A percentile compares a stretch with the other conserved stretches of the same genome.
phyloP scores from a whole-genome alignment of 2,797 vertebrate species.

The Ispidina lecontei region DNA sequence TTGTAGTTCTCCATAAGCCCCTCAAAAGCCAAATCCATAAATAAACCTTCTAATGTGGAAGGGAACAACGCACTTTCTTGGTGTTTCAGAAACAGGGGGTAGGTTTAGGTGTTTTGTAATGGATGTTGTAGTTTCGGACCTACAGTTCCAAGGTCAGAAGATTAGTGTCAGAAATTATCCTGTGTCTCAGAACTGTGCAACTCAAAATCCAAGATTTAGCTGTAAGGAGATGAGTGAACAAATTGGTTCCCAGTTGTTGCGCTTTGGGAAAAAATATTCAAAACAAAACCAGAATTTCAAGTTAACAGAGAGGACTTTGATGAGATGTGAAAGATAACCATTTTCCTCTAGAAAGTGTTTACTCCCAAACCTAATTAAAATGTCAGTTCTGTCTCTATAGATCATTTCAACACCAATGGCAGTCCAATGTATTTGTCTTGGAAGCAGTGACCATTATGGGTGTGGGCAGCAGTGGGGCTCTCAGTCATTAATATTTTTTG shows the following conservation, averaged over 20 bases:
- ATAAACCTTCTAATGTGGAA: background rate
- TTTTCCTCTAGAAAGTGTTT: conserved; percentile 35
- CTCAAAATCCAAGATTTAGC: background rate
- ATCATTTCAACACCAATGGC: background rate
- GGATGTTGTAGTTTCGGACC: background rate
- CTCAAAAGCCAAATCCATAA: conserved; percentile 29
- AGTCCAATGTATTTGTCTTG: background rate
- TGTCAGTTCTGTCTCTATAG: conserved; percentile 8
- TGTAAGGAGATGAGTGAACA: background rate
- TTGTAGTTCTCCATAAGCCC: conserved; percentile 10
- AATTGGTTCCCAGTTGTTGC: background rate
- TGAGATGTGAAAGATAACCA: conserved; percentile 22
- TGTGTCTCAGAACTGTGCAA: background rate
- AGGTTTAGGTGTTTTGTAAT: background rate
- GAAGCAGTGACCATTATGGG: background rate
- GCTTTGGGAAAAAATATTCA: conserved; percentile 16
- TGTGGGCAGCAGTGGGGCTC: background rate
- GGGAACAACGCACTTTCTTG: background rate
- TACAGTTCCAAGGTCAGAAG: background rate
- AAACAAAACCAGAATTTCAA: conserved; percentile 33
- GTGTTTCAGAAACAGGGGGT: background rate
- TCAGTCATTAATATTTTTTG: background rate
- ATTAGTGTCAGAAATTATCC: background rate
- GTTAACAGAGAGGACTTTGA: background rate
- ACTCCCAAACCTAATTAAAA: conserved; percentile 44